Evolutionary conservation across 2,888 invertebrate species (phyloP), one percentile per base, ranked within the genome.

Genomic region (Cheilosia vernalis): DNA sequence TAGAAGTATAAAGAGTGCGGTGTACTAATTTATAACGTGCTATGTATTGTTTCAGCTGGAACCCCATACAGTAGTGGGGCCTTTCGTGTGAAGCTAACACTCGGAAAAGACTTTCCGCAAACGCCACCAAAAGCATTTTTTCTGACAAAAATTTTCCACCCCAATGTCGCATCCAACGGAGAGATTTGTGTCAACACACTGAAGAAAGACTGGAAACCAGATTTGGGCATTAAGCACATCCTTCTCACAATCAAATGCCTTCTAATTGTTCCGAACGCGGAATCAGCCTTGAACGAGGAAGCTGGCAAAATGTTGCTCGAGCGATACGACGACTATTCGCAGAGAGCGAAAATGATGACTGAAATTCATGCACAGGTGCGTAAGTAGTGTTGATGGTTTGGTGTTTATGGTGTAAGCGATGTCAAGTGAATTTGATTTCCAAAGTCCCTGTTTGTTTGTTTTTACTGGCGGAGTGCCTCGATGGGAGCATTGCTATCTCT

Each of bases 161-260:
- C 98, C 30, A 99, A 99, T 93, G 98, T 99, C 88, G 96, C 98
- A 61, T 93, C 94, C 83, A 97, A 96, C 93, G 98, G 98, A 82
- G 98, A 98, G 93, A 98, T 99, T 90, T 99, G 98, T 93, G 98
- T 98, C 7, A 98, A 98, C 93, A 98, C 98, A 82, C 94, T 99
- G 86, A 97, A 97, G 93, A 98, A 97, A 93, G 98, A 98, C 93
- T 98, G 98, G 98, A 97, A 97, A 91, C 95, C 98, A 85, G 97
- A 98, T 93, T 95, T 98, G 91, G 98, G 98, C 91, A 96, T 98
- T 87, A 97, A 96, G 94, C 98, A 98, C 93, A 96, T 98, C 93
- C 94, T 99, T 91, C 93, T 98, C 92, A 97, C 98, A 85, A 95
- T 99, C 85, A 97, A 97, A 93, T 98, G 98, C 94, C 94, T 99